Percentiles rank a stretch among this genome's conserved stretches.
Evolutionary conservation across 1,140 invertebrate genomes (phyloP).

Genomic region (Bombus confusus): DNA sequence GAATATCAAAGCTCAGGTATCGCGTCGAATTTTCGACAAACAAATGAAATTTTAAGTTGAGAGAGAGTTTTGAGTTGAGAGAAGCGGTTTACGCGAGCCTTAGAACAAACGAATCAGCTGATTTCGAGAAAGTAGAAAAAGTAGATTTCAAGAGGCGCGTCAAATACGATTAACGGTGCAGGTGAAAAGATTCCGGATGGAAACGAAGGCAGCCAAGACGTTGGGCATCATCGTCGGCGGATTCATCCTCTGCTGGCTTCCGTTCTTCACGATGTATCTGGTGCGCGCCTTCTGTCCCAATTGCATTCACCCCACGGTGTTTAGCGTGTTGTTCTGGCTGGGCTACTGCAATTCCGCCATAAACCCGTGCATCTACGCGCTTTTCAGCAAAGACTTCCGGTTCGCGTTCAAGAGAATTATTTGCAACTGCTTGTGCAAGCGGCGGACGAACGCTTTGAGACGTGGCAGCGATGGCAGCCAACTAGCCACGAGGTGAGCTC

Average conservation of each 20-base stretch:
- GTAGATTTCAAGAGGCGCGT: no score
- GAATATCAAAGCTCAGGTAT: constrained; percentile 91
- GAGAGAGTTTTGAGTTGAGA: no score
- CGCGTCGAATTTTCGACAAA: not conserved
- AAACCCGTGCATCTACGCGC: constrained; percentile 95
- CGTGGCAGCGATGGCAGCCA: constrained; percentile 88
- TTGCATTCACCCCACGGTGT: constrained; percentile 91
- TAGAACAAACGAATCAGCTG: no score
- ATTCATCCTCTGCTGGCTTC: constrained; percentile 96
- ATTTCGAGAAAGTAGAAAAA: no score
- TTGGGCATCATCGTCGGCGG: constrained; percentile 96
- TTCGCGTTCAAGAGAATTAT: constrained; percentile 96
- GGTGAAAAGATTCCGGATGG: constrained; percentile 93
- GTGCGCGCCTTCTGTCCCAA: constrained; percentile 91
- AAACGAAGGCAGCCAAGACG: constrained; percentile 97
- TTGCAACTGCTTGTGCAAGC: constrained; percentile 89
- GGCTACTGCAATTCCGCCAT: constrained; percentile 98
- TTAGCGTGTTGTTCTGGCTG: constrained; percentile 97
- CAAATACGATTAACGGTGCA: constrained; percentile 55
- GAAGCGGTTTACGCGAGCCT: no score
- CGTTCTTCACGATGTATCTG: constrained; percentile 97
- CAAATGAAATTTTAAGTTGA: not conserved
- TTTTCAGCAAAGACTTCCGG: constrained; percentile 96
- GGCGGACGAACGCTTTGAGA: constrained; percentile 77
- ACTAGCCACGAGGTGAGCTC: constrained; percentile 77